phyloP scores from a whole-genome alignment of 1,140 invertebrate genomes.

The Theocolax elegans region DNA sequence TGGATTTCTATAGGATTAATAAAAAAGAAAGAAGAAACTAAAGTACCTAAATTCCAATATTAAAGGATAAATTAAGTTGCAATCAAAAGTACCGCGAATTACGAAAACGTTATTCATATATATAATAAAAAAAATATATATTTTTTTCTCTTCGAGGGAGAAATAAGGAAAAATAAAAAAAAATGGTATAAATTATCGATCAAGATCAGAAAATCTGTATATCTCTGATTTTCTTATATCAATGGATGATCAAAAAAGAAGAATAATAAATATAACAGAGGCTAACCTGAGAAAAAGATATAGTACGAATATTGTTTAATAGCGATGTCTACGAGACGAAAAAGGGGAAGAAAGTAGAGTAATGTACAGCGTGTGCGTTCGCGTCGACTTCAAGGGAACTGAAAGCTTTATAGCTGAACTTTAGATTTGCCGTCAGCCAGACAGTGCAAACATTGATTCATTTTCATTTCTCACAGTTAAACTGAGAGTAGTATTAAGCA shows the following conservation, averaged over 20 bases:
- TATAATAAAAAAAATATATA: no score
- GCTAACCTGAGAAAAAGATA: neutral
- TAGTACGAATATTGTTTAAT: conserved; percentile 3
- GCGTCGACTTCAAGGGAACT: conserved; percentile 19
- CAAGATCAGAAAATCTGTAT: no score
- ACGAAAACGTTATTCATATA: neutral
- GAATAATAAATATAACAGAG: no score
- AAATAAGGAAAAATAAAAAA: no score
- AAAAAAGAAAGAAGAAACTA: neutral
- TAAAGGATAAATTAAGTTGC: neutral
- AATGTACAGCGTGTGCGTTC: conserved; percentile 23
- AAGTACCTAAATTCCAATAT: conserved; percentile 9
- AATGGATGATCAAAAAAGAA: no score
- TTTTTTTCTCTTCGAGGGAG: no score
- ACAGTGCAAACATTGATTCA: conserved; percentile 13
- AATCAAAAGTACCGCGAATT: conserved; percentile 1
- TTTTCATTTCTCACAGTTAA: neutral
- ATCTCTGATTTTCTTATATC: no score
- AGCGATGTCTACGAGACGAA: no score
- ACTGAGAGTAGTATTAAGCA: neutral
- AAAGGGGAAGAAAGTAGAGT: neutral
- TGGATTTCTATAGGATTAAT: neutral
- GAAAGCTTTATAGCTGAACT: conserved; percentile 13
- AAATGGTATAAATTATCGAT: no score
- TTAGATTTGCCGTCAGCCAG: conserved; percentile 17